Conservation (phyloP, 2,113 vertebrate species). For the Sisor rabdophorus region DNA sequence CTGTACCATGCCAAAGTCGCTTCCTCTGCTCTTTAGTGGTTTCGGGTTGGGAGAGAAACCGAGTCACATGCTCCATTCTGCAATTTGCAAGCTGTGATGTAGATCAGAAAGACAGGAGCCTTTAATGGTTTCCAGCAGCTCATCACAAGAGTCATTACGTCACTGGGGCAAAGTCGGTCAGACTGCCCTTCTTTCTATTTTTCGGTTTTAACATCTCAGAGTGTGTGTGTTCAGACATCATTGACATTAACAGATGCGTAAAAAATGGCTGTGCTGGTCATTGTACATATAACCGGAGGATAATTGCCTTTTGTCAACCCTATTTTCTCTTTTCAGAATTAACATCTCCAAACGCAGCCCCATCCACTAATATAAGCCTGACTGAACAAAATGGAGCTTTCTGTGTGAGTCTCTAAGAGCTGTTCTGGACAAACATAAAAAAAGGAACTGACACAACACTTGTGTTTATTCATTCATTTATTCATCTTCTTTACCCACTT, state of each 20-base stretch:
- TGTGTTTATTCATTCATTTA: too few species aligned
- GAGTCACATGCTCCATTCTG: not conserved
- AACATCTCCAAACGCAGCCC: not conserved
- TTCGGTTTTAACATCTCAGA: conserved; percentile 12
- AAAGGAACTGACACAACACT: too few species aligned
- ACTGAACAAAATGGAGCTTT: not conserved
- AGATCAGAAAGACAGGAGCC: not conserved
- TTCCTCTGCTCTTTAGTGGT: not conserved
- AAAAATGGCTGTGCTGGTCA: conserved; percentile 17
- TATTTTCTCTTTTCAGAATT: not conserved
- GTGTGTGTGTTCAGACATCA: conserved; percentile 7
- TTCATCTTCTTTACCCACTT: too few species aligned
- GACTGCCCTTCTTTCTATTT: conserved; percentile 37
- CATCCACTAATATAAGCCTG: not conserved
- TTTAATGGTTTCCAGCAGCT: conserved; percentile 30
- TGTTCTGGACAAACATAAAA: too few species aligned
- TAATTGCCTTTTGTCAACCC: not conserved
- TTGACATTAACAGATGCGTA: conserved; percentile 12
- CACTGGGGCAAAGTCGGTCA: conserved; percentile 10
- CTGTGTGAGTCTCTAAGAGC: not conserved
- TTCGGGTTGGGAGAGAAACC: not conserved
- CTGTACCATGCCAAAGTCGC: not conserved
- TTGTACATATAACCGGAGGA: not conserved
- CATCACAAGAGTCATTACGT: conserved; percentile 26
- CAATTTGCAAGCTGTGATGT: not conserved